A percentile compares a stretch with the other conserved stretches of the same genome.
Conservation (phyloP, 2,797 vertebrate genomes). For the Lindbergichthys nudifrons region DNA sequence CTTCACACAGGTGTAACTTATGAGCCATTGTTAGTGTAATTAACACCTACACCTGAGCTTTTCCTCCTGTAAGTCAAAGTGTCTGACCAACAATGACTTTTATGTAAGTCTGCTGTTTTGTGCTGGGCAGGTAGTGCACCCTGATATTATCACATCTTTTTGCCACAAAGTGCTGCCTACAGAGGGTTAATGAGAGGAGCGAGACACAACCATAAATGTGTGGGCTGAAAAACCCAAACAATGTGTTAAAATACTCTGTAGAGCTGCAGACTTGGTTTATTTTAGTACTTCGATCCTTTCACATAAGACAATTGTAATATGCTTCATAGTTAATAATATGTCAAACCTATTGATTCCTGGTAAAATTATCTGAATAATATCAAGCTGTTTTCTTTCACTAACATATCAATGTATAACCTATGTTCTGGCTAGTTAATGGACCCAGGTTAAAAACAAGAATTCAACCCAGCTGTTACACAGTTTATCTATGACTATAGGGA, state of each 20-base stretch:
- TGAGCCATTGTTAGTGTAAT: no score
- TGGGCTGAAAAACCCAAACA: slow-evolving; percentile 24
- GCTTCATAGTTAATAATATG: not conserved
- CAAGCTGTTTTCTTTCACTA: not conserved
- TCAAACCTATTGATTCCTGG: not conserved
- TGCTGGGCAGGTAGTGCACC: not conserved
- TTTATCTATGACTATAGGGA: not conserved
- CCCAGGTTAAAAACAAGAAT: not conserved
- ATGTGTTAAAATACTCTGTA: slow-evolving; percentile 13
- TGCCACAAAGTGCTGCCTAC: not conserved
- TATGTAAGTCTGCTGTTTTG: not conserved
- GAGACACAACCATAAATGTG: slow-evolving; percentile 3
- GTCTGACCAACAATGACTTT: not conserved
- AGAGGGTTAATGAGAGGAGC: slow-evolving; percentile 24
- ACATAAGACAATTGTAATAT: not conserved
- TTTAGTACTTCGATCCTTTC: not conserved
- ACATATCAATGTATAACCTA: not conserved
- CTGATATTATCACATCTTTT: slow-evolving; percentile 1
- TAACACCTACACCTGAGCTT: no score
- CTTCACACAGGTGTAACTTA: no score
- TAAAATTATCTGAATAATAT: not conserved
- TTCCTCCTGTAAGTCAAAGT: no score
- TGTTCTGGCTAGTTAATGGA: not conserved
- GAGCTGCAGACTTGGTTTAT: not conserved
- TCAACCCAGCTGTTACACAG: not conserved